Conservation (phyloP, 2,888 invertebrate species). For the Operophtera brumata region DNA sequence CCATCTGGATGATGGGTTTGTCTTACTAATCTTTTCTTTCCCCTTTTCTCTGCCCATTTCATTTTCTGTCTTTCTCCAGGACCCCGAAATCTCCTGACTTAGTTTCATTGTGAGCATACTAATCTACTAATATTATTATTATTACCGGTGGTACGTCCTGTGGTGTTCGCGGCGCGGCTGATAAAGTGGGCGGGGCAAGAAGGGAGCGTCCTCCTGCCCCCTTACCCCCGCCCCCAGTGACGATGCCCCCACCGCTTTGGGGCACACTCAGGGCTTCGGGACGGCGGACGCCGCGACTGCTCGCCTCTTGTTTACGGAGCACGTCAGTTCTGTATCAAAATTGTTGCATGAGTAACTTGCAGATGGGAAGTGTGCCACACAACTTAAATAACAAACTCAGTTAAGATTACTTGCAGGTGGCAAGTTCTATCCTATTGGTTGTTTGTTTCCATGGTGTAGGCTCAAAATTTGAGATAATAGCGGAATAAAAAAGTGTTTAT, state of each 20-base stretch:
- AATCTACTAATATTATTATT: background rate
- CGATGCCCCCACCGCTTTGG: slow-evolving; percentile 51
- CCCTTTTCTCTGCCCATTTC: too few species aligned
- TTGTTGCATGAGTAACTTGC: background rate
- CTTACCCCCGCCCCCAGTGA: slow-evolving; percentile 15
- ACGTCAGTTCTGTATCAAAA: slow-evolving; percentile 33
- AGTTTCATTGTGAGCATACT: too few species aligned
- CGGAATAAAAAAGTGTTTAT: too few species aligned
- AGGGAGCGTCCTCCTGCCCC: slow-evolving; percentile 51
- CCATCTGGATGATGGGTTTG: too few species aligned
- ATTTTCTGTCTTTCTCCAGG: too few species aligned
- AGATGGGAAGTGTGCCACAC: background rate
- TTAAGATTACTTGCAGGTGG: too few species aligned
- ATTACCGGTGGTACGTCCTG: slow-evolving; percentile 84
- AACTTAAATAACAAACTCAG: too few species aligned
- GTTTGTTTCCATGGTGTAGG: too few species aligned
- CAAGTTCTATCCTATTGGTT: too few species aligned
- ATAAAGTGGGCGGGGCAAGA: slow-evolving; percentile 63
- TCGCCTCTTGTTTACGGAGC: slow-evolving; percentile 47
- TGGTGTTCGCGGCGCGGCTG: slow-evolving; percentile 83
- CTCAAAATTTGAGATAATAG: too few species aligned
- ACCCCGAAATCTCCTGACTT: too few species aligned
- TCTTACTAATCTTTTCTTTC: too few species aligned
- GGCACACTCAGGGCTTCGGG: slow-evolving; percentile 63
- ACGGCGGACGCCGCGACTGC: slow-evolving; percentile 53